These are phyloP conservation scores for Porites lutea DNA, from an alignment of 64 coral and sea anemone species.

Conservation along the genomic window DNA sequence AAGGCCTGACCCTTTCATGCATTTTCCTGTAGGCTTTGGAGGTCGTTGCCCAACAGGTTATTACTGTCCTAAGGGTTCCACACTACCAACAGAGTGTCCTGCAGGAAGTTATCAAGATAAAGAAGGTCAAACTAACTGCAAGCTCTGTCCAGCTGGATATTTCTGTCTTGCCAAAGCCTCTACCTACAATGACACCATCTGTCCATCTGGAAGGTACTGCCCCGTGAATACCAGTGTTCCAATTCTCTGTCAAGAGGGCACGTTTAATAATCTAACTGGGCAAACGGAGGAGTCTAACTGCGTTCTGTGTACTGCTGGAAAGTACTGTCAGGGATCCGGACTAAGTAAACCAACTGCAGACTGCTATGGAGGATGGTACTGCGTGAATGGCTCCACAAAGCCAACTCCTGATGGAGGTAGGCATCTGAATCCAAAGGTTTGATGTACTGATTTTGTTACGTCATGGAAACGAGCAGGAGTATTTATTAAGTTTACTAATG, in stretches of 20 bases:
- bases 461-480: too few relatives aligned
- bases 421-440: neutral
- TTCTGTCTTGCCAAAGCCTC: constrained; percentile 69
- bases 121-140: constrained; percentile 69
- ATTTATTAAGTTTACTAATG: neutral
- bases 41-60: constrained; percentile 77
- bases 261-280: constrained; percentile 79
- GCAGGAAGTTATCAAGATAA: constrained; percentile 88
- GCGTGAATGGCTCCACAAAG: constrained; percentile 81
- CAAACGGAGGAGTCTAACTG: constrained; percentile 73
- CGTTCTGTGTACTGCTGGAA: constrained; percentile 84
- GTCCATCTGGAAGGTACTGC: constrained; percentile 88
- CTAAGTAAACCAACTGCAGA: constrained; percentile 80
- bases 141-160: constrained; percentile 73
- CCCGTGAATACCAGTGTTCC: constrained; percentile 81
- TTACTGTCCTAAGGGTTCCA: constrained; percentile 68
- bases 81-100: constrained; percentile 74
- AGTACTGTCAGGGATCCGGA: constrained; percentile 85
- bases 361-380: constrained; percentile 95
- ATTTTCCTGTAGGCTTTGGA: constrained; percentile 62
- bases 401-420: constrained; percentile 86
- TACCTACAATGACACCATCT: constrained; percentile 53
- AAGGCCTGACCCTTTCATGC: too few relatives aligned
- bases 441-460: too few relatives aligned
- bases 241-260: constrained; percentile 78